Evolutionary conservation across 2,888 invertebrate species (phyloP), one percentile per base, ranked within the genome.

Genomic region (Drosophila ochracea): DNA sequence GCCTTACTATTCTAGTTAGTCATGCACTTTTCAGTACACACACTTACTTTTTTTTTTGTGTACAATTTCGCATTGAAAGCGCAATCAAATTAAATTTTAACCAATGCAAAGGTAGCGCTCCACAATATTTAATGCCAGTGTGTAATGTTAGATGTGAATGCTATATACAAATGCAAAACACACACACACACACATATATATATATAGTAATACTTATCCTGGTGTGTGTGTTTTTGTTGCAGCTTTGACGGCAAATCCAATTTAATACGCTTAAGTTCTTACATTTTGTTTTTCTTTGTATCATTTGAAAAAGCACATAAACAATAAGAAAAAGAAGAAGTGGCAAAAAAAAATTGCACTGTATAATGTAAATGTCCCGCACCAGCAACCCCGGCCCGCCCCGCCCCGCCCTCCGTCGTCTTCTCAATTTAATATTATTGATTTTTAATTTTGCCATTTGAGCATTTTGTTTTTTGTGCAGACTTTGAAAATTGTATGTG

Each of bases 211-310:
- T 68, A 57, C 75, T 64, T 55, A 78, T 83, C 41, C 73, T 47
- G 66, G 35, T 25, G 10, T 31, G 50, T 58, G 65, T 75, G 70
- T 66, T 57, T 28, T 43, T 73, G 90, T 88, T 80, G 87, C 89
- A 85, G 91, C 89, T 90, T 90, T 90, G 76, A 68, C 57, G 84
- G 69, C 81, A 91, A 89, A 89, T 89, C 91, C 91, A 91, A 89
- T 91, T 89, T 89, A 91, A 89, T 89, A 84, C 89, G 89, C 88
- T 89, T 89, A 89, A 91, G 89, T 89, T 91, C 81, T 89, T 90
- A 89, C 83, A 83, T 84, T 90, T 90, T 88, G 82, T 72, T 72
- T 67, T 58, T 76, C 68, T 66, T 80, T 74, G 61, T 76, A 64
- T 77, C 63, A 55, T 65, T 57, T 60, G 58, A 53, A 59, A 39